Percentiles rank a stretch among this genome's conserved stretches.
phyloP scores from a whole-genome alignment of 2,797 vertebrate species.

The Nyctibius grandis region DNA sequence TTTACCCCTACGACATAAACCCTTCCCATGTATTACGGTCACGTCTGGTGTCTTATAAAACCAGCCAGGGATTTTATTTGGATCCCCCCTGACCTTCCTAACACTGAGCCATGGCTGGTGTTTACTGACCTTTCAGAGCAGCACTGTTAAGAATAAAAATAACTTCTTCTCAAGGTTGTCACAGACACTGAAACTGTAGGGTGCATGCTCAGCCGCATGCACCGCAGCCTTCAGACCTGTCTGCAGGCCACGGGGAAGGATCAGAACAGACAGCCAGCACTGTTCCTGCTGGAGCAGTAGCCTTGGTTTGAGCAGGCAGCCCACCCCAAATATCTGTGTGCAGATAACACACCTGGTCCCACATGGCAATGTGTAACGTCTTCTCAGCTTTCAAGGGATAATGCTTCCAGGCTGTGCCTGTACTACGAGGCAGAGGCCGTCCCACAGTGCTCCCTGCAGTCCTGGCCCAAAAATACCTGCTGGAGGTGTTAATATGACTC shows the following conservation, averaged over 20 bases:
- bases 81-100: not conserved
- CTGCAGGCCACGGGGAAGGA: not conserved
- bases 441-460: not conserved
- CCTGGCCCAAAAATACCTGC: not conserved
- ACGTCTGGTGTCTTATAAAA: too few relatives aligned
- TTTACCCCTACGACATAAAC: too few relatives aligned
- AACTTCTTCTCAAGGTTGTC: not conserved
- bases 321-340: accelerated
- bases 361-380: not conserved
- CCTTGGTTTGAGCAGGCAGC: not conserved
- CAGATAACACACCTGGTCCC: not conserved
- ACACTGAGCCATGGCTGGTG: not conserved
- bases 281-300: not conserved
- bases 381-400: not conserved
- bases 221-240: not conserved
- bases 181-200: not conserved
- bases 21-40: too few relatives aligned
- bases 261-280: not conserved
- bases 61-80: too few relatives aligned
- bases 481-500: not conserved
- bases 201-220: accelerated
- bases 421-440: not conserved
- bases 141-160: not conserved
- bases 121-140: conserved; percentile 20
- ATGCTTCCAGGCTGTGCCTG: not conserved